Conservation (phyloP, 2,888 invertebrate species). For the Trachelus troglodyta region DNA sequence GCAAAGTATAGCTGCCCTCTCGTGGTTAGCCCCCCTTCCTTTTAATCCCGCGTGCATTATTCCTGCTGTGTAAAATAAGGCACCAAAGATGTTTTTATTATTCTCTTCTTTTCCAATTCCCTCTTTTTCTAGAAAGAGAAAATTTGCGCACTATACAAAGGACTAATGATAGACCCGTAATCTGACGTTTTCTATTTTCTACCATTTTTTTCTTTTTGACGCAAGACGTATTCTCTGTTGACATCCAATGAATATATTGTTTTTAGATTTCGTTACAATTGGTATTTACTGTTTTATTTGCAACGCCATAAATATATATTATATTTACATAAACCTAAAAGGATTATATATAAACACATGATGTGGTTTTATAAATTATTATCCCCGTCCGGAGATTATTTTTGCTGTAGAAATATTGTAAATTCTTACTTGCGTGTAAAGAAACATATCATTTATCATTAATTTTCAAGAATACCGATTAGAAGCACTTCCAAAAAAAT, state of each 20-base stretch:
- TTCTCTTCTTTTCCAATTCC: constrained; percentile 23
- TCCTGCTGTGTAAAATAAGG: constrained; percentile 48
- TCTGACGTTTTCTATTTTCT: constrained; percentile 25
- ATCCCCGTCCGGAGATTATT: constrained; percentile 9
- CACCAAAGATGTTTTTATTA: constrained; percentile 60
- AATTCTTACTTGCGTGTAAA: constrained; percentile 14
- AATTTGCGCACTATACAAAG: neutral
- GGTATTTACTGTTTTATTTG: constrained; percentile 14
- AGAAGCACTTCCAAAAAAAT: neutral
- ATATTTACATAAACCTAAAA: constrained; percentile 4
- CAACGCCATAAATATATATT: constrained; percentile 6
- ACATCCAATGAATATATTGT: constrained; percentile 3
- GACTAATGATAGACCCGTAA: constrained; percentile 15
- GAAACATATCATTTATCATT: constrained; percentile 22
- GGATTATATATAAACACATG: constrained; percentile 5
- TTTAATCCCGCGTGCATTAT: constrained; percentile 34
- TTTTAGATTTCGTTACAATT: constrained; percentile 7
- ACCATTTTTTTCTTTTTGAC: constrained; percentile 12
- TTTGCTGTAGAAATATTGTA: constrained; percentile 30
- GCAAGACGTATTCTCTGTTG: constrained; percentile 6
- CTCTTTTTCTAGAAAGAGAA: constrained; percentile 35
- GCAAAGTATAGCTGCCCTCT: neutral
- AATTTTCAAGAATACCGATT: constrained; percentile 23
- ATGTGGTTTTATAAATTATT: constrained; percentile 18
- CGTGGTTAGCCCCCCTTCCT: constrained; percentile 10